A percentile compares a stretch with the other conserved stretches of the same genome.
phyloP scores from a whole-genome alignment of 2,797 vertebrate species.

The Trematomus bernacchii region DNA sequence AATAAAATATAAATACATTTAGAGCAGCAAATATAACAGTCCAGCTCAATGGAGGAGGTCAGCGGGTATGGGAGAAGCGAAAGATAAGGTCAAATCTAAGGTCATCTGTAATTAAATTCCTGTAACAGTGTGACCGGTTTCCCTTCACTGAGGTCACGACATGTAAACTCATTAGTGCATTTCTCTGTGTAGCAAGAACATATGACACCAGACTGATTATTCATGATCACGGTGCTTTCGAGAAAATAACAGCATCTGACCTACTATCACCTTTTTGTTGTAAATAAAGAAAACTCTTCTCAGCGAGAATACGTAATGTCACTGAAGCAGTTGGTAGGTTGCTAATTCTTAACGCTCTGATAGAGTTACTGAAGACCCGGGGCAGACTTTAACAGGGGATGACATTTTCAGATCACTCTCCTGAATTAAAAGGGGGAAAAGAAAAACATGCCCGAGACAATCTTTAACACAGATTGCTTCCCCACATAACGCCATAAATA shows the following conservation, averaged over 20 bases:
- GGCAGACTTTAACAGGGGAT: slow-evolving; percentile 75
- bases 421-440: slow-evolving; percentile 54
- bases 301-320: slow-evolving; percentile 58
- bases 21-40: too few relatives aligned
- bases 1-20: too few relatives aligned
- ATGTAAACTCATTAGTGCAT: slow-evolving; percentile 29
- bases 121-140: slow-evolving; percentile 29
- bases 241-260: slow-evolving; percentile 34
- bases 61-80: too few relatives aligned
- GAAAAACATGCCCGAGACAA: slow-evolving; percentile 60
- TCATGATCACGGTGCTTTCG: slow-evolving; percentile 12
- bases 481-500: slow-evolving; percentile 55
- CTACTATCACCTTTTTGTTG: slow-evolving; percentile 30
- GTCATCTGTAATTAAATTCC: slow-evolving; percentile 70
- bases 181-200: slow-evolving; percentile 13
- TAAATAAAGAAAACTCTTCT: slow-evolving; percentile 44
- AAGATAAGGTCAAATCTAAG: slow-evolving; percentile 38
- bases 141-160: slow-evolving; percentile 35
- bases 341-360: slow-evolving; percentile 74
- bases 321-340: slow-evolving; percentile 68
- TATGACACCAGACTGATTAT: slow-evolving; percentile 32
- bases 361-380: slow-evolving; percentile 67
- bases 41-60: too few relatives aligned
- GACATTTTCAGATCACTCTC: slow-evolving; percentile 82
- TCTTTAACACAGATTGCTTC: slow-evolving; percentile 60